A percentile compares a stretch with the other conserved stretches of the same genome.
These are phyloP conservation scores for Latrodectus hesperus DNA, from an alignment of 2,888 invertebrate genomes.

Conservation along the genomic window DNA sequence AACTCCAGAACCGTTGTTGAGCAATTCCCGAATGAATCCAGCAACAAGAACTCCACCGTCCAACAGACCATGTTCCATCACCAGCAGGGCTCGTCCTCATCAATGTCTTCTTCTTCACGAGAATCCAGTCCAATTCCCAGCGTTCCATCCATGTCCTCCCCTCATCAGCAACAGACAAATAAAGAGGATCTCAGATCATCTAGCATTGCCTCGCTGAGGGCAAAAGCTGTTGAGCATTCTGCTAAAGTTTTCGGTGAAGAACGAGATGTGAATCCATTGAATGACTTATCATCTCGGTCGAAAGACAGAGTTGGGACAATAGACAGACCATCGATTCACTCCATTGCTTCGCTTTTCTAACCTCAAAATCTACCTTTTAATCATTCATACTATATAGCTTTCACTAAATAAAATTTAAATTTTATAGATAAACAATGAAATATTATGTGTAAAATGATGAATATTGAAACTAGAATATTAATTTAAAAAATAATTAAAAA, in stretches of 20 bases:
- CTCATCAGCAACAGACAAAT: slow-evolving; percentile 14
- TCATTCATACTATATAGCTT: too few relatives aligned
- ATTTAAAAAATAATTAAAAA: too few relatives aligned
- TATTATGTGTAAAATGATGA: too few relatives aligned
- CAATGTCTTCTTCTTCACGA: slow-evolving; percentile 37
- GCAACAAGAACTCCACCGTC: background rate
- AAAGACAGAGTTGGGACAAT: background rate
- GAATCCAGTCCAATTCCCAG: background rate
- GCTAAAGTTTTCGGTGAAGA: slow-evolving; percentile 72
- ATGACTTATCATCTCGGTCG: too few relatives aligned
- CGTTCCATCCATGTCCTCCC: background rate
- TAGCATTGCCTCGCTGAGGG: slow-evolving; percentile 93
- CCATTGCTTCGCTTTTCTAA: slow-evolving; percentile 68
- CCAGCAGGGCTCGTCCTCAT: slow-evolving; percentile 45
- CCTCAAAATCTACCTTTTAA: too few relatives aligned
- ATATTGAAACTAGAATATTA: too few relatives aligned
- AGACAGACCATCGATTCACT: slow-evolving; percentile 66
- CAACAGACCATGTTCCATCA: slow-evolving; percentile 19
- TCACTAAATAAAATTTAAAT: too few relatives aligned
- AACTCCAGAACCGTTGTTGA: background rate
- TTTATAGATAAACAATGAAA: too few relatives aligned
- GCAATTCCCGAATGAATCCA: background rate
- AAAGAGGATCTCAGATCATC: slow-evolving; percentile 83
- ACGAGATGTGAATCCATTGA: background rate
- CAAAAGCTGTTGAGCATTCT: slow-evolving; percentile 92